These are phyloP conservation scores for Pollenia labialis DNA, from an alignment of 2,888 invertebrate species.

Conservation along the genomic window DNA sequence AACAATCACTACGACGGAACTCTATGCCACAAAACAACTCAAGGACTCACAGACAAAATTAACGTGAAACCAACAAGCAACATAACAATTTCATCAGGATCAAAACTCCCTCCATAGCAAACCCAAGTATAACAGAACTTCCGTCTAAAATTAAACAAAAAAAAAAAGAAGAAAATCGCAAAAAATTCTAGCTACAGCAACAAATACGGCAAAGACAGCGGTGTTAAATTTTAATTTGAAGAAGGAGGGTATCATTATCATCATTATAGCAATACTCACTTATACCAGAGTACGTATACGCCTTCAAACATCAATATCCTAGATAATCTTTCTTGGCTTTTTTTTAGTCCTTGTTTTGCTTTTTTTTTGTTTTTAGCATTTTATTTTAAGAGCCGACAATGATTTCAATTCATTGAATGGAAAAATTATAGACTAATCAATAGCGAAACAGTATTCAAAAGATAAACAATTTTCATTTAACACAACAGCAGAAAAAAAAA, in stretches of 20 bases:
- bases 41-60: slow-evolving; percentile 74
- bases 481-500: background rate
- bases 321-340: slow-evolving; percentile 31
- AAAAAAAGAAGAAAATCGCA: slow-evolving; percentile 30
- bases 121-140: slow-evolving; percentile 68
- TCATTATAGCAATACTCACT: slow-evolving; percentile 29
- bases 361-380: background rate
- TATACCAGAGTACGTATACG: slow-evolving; percentile 62
- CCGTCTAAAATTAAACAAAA: slow-evolving; percentile 67
- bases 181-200: slow-evolving; percentile 61
- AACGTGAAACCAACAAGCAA: slow-evolving; percentile 63
- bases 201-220: slow-evolving; percentile 39
- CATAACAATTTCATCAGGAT: slow-evolving; percentile 79
- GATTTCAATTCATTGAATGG: slow-evolving; percentile 81
- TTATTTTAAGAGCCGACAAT: slow-evolving; percentile 71
- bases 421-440: slow-evolving; percentile 83
- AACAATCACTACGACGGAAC: slow-evolving; percentile 65
- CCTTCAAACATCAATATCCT: slow-evolving; percentile 45
- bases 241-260: slow-evolving; percentile 58
- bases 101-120: slow-evolving; percentile 72
- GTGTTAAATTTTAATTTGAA: slow-evolving; percentile 17
- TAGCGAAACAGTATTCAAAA: slow-evolving; percentile 65
- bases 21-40: slow-evolving; percentile 73
- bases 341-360: slow-evolving; percentile 19
- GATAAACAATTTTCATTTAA: slow-evolving; percentile 21